A percentile compares a stretch with the other conserved stretches of the same genome.
phyloP scores from a whole-genome alignment of 1,140 invertebrate genomes.

The Polyergus mexicanus region DNA sequence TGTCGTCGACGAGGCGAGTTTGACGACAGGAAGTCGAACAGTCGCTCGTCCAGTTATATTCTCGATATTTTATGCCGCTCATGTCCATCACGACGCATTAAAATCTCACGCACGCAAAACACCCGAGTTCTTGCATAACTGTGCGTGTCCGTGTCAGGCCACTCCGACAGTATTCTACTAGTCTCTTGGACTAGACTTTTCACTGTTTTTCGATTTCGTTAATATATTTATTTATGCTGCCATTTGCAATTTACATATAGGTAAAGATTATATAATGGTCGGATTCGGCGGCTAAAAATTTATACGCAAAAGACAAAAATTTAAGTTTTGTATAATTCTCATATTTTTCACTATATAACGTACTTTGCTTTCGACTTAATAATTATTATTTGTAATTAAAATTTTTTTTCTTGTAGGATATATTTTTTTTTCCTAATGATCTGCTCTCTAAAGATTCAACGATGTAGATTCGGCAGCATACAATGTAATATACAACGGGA shows the following conservation, averaged over 20 bases:
- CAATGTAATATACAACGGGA: constrained; percentile 12
- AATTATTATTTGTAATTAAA: constrained; percentile 12
- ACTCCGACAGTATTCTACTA: not conserved
- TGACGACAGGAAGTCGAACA: constrained; percentile 63
- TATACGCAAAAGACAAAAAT: not conserved
- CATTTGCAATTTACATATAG: not conserved
- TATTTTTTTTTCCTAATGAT: not conserved
- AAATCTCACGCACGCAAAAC: constrained; percentile 81
- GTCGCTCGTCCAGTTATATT: constrained; percentile 39
- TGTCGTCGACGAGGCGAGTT: constrained; percentile 20
- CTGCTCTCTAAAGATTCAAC: constrained; percentile 8
- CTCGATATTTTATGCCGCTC: constrained; percentile 70
- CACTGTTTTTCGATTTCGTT: constrained; percentile 14
- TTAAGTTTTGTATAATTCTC: not conserved
- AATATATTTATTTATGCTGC: constrained; percentile 7
- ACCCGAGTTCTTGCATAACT: constrained; percentile 79
- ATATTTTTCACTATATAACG: not conserved
- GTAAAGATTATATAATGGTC: not conserved
- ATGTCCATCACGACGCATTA: constrained; percentile 76
- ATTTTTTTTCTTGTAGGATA: no score
- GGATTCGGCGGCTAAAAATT: not conserved
- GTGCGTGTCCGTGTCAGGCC: constrained; percentile 66
- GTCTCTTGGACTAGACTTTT: not conserved
- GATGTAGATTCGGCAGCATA: constrained; percentile 15
- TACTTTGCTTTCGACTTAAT: not conserved